These are phyloP conservation scores for Ips nitidus DNA, from an alignment of 1,140 invertebrate species.

Conservation along the genomic window DNA sequence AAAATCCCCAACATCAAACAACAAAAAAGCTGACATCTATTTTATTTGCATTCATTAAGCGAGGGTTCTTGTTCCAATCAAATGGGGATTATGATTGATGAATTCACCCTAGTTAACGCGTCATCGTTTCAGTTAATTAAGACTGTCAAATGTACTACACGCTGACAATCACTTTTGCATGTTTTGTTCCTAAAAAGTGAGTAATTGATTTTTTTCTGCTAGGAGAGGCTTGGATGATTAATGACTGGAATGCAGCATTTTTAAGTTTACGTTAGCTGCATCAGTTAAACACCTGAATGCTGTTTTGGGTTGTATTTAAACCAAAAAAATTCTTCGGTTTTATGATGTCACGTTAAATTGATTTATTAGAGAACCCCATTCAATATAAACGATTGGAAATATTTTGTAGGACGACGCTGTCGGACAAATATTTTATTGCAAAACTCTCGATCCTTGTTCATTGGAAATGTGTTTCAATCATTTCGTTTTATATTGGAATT, in stretches of 20 bases:
- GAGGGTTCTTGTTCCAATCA: conserved; percentile 12
- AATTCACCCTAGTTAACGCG: conserved; percentile 7
- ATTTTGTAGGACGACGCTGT: too few species aligned
- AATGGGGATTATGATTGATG: conserved; percentile 12
- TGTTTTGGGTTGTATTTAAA: too few species aligned
- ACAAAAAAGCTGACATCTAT: conserved; percentile 9
- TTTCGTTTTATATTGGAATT: too few species aligned
- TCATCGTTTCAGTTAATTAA: conserved; percentile 21
- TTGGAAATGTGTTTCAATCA: too few species aligned
- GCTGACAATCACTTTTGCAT: conserved; percentile 14
- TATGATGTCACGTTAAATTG: too few species aligned
- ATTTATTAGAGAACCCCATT: too few species aligned
- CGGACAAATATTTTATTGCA: too few species aligned
- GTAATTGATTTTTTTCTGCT: neutral
- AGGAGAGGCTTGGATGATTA: neutral
- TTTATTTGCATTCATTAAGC: conserved; percentile 12
- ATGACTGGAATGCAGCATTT: neutral
- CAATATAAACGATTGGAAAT: too few species aligned
- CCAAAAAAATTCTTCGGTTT: too few species aligned
- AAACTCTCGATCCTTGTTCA: too few species aligned
- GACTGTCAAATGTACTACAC: conserved; percentile 11
- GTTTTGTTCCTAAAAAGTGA: conserved; percentile 15
- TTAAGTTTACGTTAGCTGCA: too few species aligned
- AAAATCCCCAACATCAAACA: neutral
- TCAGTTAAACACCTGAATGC: too few species aligned